Base-by-base conservation (phyloP, 2,888 invertebrate species). In the Pseudococcus viburni region DNA sequence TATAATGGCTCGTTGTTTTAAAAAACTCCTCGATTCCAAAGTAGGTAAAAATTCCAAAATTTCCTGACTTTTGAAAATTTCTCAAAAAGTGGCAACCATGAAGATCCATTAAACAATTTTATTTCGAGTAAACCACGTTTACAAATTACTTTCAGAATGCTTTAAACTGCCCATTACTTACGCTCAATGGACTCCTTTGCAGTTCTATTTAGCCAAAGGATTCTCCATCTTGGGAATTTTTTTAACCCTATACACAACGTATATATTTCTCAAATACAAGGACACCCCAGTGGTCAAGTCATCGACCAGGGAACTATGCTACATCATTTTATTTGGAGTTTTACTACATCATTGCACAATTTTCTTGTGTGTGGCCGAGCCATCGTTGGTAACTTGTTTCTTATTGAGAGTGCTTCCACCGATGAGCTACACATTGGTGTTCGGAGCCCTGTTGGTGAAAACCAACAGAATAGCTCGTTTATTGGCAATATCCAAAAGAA, bases 231-330 rank as follows among this genome's bases (percentile, higher is more conserved):
- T 94, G 86, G 95, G 95, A n/a, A 93, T 77, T 9, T 15, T 42
- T 42, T 17, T 77, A 1, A 77, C 77, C 15, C 15, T 77, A 12
- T 39, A 42, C 8, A 77, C 77, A 15, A 77, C 42, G 7, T 12
- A 2, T 15, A n/a, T 95, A 42, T 95, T 95, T 91, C 91, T 95
- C 84, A 93, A 93, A 89, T 93, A 94, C 92, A 94, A 95, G 92
- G 92, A 94, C 91, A 96, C 96, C 0, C 96, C 96, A 1, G 95
- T 96, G 9, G 96, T 96, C 73, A 95, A 96, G 92, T 93, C 94
- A 5, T 94, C 94, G 83, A 94, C 94, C 8, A 92, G 94, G 88
- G 94, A 94, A 91, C 92, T 94, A 84, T 95, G 94, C 91, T 95
- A 95, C 91, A 93, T 96, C 90, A 95, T 96, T 90, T 93, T 96